Conservation (phyloP, 2,888 invertebrate species). For the Meloe dianella region DNA sequence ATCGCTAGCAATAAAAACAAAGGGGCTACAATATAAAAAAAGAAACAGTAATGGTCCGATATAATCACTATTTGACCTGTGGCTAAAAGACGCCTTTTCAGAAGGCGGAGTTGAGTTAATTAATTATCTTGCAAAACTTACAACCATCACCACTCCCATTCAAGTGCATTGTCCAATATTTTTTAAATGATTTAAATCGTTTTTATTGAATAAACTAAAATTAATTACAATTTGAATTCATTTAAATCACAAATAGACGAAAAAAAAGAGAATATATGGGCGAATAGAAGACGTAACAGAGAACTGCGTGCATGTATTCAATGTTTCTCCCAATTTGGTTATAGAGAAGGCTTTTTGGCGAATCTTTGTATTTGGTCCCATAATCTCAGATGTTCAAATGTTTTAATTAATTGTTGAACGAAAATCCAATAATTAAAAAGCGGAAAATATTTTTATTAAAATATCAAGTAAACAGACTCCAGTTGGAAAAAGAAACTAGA, state of each 20-base stretch:
- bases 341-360: conserved; percentile 42
- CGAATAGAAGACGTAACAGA: background rate
- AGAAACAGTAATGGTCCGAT: background rate
- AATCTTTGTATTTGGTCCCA: conserved; percentile 55
- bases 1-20: no score
- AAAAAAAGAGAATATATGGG: background rate
- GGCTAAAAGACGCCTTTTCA: background rate
- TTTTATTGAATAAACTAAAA: background rate
- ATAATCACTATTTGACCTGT: background rate
- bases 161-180: background rate
- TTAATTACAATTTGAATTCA: background rate
- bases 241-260: background rate
- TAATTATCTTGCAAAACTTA: background rate
- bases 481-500: background rate
- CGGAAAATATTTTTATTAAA: background rate
- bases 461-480: background rate
- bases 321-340: conserved; percentile 54
- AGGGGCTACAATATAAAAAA: background rate
- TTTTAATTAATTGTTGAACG: conserved; percentile 57
- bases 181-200: background rate
- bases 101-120: background rate
- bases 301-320: conserved; percentile 40
- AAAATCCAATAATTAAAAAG: conserved; percentile 8
- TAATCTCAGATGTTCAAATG: conserved; percentile 57
- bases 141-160: background rate